phyloP scores from a whole-genome alignment of 2,113 vertebrate species.

The Spheniscus mendiculus region DNA sequence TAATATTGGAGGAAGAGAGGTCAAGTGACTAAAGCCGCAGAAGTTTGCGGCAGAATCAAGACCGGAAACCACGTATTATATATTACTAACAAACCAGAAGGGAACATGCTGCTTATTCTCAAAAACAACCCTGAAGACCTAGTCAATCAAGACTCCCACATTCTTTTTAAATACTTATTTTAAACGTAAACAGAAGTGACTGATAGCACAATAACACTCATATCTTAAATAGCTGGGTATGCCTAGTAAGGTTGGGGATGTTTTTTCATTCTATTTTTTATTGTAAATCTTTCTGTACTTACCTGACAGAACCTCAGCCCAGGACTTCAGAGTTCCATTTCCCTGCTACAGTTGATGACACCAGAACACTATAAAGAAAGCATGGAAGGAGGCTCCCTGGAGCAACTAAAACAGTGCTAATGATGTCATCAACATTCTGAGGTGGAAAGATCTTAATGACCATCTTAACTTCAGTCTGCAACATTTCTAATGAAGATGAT shows the following conservation, averaged over 20 bases:
- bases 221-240: neutral
- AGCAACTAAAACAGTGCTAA: neutral
- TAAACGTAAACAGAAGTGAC: neutral
- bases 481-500: neutral
- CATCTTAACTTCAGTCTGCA: neutral
- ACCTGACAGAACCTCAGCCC: neutral
- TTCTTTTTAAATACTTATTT: neutral
- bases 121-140: neutral
- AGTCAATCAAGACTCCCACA: neutral
- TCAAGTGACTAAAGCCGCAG: neutral
- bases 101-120: neutral
- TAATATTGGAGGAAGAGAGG: neutral
- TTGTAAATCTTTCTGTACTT: neutral
- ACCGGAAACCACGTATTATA: neutral
- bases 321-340: neutral
- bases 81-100: neutral
- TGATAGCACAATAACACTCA: accelerated
- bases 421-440: neutral
- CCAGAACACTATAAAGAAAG: neutral
- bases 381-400: neutral
- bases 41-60: neutral
- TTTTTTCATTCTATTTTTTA: neutral
- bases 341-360: neutral
- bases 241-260: neutral
- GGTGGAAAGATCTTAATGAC: neutral